Evolutionary conservation across 2,113 vertebrate species (phyloP).

Genomic region (Hippocampus guttulatus): DNA sequence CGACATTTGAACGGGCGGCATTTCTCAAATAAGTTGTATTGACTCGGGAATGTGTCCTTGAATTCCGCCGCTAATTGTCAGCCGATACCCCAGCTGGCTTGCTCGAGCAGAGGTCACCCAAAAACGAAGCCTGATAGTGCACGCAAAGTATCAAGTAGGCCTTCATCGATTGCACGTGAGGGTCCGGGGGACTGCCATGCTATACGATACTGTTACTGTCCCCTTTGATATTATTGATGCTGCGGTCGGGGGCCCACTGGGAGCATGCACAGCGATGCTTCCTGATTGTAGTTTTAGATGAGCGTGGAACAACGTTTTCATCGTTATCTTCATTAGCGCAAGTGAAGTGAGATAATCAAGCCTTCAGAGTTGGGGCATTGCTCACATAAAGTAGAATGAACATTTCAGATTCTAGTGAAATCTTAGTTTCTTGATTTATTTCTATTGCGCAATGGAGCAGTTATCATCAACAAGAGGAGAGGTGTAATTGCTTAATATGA

Average conservation of each 20-base stretch:
- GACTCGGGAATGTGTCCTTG: slow-evolving; percentile 41
- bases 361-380: not conserved
- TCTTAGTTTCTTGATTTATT: no score
- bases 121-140: slow-evolving; percentile 34
- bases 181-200: slow-evolving; percentile 39
- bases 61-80: slow-evolving; percentile 62
- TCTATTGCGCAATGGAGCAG: no score
- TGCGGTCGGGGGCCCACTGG: slow-evolving; percentile 45
- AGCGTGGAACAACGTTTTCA: not conserved
- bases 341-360: not conserved
- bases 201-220: slow-evolving; percentile 48
- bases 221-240: slow-evolving; percentile 58
- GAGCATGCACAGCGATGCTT: slow-evolving; percentile 16
- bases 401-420: no score
- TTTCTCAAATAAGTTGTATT: slow-evolving; percentile 54
- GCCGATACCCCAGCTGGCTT: slow-evolving; percentile 37
- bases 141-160: slow-evolving; percentile 51
- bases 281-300: not conserved
- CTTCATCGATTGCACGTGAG: slow-evolving; percentile 54
- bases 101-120: slow-evolving; percentile 50
- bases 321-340: not conserved
- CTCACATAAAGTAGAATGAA: no score
- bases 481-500: no score
- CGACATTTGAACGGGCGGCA: slow-evolving; percentile 45
- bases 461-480: no score